Evolutionary conservation across 2,888 invertebrate genomes (phyloP), one percentile per base, ranked within the genome.

Genomic region (Sarcophaga caerulescens): DNA sequence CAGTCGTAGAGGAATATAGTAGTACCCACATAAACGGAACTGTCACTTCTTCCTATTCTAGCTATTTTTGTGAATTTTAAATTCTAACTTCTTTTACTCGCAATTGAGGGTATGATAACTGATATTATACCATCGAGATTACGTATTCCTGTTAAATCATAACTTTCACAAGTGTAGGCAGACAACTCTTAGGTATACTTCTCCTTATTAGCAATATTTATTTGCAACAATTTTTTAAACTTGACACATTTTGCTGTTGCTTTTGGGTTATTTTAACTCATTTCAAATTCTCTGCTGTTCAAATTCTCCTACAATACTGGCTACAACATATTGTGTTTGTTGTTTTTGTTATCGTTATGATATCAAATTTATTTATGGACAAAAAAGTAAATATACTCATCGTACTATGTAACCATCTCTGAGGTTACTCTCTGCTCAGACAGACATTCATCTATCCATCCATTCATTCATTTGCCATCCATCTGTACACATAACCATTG

Each of bases 361-460:
- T 65, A 63, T 71, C 79, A 75, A 57, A 66, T 74, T 78, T 76
- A 17, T 60, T 12, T 79, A 71, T 83, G 83, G 76, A 83, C 76
- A 79, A 80, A 85, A 71, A 60, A 63, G 66, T 63, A 35, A 35
- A 35, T 68, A 21, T 35, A 21, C 21, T 25, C 19, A 44, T 19
- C 10, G 21, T 19, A 14, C 57, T 14, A 44, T 63, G 23, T 11
- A 25, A 47, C 57, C 52, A 10, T 69, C 63, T 47, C n/a, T 23
- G 14, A 14, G 57, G 52, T 47, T 47, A 14, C 47, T 47, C 47
- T 47, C 14, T 47, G 6, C 17, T 52, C 14, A 17, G n/a, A n/a
- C 57, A 59, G n/a, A 14, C 79, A 63, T 21, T 21, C 76, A 60
- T 59, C 6, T 21, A 47, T 25, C 63, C 65, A 65, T 47, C 21